A percentile compares a stretch with the other conserved stretches of the same genome.
These are phyloP conservation scores for Euphydryas editha DNA, from an alignment of 2,888 invertebrate species.

Conservation along the genomic window DNA sequence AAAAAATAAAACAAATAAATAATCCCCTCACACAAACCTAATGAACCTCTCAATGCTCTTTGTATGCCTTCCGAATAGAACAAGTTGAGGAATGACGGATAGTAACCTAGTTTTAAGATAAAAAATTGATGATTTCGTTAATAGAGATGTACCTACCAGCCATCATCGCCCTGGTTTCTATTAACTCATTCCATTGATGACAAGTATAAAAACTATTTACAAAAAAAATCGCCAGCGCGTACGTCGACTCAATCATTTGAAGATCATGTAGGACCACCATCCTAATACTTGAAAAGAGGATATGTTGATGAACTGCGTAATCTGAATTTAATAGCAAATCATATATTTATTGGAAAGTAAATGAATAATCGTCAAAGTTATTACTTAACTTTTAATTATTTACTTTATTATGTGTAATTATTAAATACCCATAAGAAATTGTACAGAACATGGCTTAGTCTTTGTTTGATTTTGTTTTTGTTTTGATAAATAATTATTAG, in stretches of 20 bases:
- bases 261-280: neutral
- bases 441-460: too few species aligned
- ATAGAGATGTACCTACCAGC: neutral
- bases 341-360: too few species aligned
- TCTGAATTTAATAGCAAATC: too few species aligned
- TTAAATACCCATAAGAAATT: too few species aligned
- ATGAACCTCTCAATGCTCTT: neutral
- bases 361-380: too few species aligned
- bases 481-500: too few species aligned
- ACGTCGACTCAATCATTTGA: constrained; percentile 2
- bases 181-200: neutral
- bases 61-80: neutral
- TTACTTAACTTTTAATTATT: too few species aligned
- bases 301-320: too few species aligned
- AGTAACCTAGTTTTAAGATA: neutral
- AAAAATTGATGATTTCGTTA: constrained; percentile 15
- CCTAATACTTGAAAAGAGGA: neutral
- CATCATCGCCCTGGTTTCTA: constrained; percentile 13
- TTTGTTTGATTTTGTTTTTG: too few species aligned
- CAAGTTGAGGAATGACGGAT: neutral
- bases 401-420: too few species aligned
- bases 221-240: neutral
- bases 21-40: too few species aligned
- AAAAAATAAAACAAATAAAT: too few species aligned
- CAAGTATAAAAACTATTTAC: neutral